Base-by-base conservation (phyloP, 2,888 invertebrate genomes). In the Brachynemurus nebulosus region DNA sequence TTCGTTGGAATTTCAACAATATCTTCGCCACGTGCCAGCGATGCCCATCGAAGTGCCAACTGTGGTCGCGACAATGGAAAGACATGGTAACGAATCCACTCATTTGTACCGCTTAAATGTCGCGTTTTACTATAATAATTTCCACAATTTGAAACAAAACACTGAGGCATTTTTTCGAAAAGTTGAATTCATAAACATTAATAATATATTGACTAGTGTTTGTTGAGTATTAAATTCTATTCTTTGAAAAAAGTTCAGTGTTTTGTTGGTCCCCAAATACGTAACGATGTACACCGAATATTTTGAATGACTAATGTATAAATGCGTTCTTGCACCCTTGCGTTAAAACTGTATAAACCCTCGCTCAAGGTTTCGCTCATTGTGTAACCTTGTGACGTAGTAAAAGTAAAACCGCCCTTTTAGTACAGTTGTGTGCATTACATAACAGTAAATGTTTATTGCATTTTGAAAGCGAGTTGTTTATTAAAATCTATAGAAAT, bases 41-140 rank as follows among this genome's bases (percentile, higher is more conserved):
- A 58, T 35, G 66, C 62, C 70, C 71, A 71, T 52, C 64, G 63
- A 34, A 57, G 52, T 27, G 66, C 62, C 42, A 68, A 60, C 55
- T 62, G 61, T n/a, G n/a, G n/a, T 52, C 63, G 62, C 52, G 65
- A 62, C 45, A 65, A 61, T n/a, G 70, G 71, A 49, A 70, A 63
- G 57, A 68, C 67, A 58, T 71, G 70, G 59, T 71, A 71, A 45
- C 69, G 68, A 46, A 70, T 63, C 36, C 64, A 58, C 46, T 54
- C 53, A 14, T 49, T 45, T 23, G 50, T 55, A 4, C 34, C 16
- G 4, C 7, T 20, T 25, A 42, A 35, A 20, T 64, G 64, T 30
- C 68, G 62, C 34, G 70, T 70, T 54, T 69, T 67, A 37, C 68
- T 65, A 54, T 70, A 70, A 53, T 69, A 70, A 55, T 71, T 71